Evolutionary conservation across 2,113 vertebrate species (phyloP).

Genomic region (Dromaius novaehollandiae): DNA sequence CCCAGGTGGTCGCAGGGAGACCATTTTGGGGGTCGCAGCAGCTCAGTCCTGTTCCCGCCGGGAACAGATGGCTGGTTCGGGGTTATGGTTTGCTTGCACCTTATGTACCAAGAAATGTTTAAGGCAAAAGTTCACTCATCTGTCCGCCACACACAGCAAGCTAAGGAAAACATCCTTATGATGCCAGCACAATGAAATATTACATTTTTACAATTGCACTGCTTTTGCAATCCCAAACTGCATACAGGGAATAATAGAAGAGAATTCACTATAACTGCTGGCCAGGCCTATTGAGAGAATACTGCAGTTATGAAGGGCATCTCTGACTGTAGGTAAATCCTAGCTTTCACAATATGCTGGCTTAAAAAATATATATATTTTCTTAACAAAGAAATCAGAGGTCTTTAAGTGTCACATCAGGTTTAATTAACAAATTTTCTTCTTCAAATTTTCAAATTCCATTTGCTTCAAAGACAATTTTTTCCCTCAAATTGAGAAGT

Average conservation of each 20-base stretch:
- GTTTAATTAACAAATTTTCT: neutral
- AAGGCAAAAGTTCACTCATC: too few species aligned
- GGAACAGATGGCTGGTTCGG: too few species aligned
- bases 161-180: neutral
- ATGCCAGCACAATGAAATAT: neutral
- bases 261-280: neutral
- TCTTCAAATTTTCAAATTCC: neutral
- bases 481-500: neutral
- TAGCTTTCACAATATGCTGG: neutral
- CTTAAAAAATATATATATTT: neutral
- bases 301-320: neutral
- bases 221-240: neutral
- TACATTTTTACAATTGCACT: neutral
- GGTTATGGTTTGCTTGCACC: too few species aligned
- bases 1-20: too few species aligned
- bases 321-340: neutral
- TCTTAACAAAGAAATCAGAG: neutral
- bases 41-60: too few species aligned
- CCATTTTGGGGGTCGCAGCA: too few species aligned
- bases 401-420: neutral
- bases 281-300: neutral
- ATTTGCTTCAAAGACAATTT: constrained; percentile 37
- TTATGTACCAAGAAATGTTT: too few species aligned
- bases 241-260: neutral
- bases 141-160: too few species aligned